Percentiles rank a stretch among this genome's conserved stretches.
Evolutionary conservation across 2,888 invertebrate species (phyloP).

Genomic region (Leptinotarsa peninsularis): DNA sequence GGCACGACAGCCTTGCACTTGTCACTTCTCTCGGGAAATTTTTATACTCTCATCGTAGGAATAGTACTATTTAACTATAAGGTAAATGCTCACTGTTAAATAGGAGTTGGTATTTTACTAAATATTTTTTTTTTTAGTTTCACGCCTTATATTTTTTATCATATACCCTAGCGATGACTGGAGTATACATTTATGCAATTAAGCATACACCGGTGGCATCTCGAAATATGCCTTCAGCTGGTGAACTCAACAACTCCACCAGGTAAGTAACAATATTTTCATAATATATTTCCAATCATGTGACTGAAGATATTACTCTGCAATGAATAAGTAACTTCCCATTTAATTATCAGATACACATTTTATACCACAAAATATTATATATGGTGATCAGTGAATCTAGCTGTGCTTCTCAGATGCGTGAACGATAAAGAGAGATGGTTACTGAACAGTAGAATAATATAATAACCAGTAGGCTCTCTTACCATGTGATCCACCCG

Average conservation of each 20-base stretch:
- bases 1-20: conserved; percentile 87
- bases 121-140: conserved; percentile 72
- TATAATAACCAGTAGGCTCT: no score
- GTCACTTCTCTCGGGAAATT: conserved; percentile 85
- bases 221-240: conserved; percentile 57
- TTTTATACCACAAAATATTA: background rate
- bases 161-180: conserved; percentile 80
- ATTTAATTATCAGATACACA: no score
- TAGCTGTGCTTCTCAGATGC: no score
- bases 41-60: conserved; percentile 85
- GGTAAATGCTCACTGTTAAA: conserved; percentile 67
- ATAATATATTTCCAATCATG: no score
- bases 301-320: no score
- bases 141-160: conserved; percentile 86
- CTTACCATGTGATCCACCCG: no score
- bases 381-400: no score
- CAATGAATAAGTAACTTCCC: no score
- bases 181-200: conserved; percentile 76
- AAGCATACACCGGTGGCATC: conserved; percentile 71
- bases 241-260: conserved; percentile 60
- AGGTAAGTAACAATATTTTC: conserved; percentile 48
- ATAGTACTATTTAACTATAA: conserved; percentile 84
- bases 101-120: no score
- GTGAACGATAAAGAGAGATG: no score
- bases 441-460: no score